phyloP scores from a whole-genome alignment of 2,113 vertebrate genomes.

The Eulemur macaco region DNA sequence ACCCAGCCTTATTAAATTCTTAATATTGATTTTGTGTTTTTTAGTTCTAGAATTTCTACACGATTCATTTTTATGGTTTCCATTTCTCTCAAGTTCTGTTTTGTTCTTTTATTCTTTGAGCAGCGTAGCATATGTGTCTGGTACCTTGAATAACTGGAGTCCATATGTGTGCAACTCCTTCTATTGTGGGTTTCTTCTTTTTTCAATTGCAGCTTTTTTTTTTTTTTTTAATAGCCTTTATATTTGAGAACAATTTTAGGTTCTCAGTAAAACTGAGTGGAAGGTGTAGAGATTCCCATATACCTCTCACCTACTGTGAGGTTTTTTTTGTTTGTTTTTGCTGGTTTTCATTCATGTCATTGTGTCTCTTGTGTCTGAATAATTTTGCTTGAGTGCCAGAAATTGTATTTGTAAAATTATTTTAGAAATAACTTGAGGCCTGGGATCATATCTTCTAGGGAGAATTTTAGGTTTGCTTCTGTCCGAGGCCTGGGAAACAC shows the following conservation, averaged over 20 bases:
- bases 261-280: neutral
- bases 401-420: slow-evolving; percentile 17
- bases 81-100: slow-evolving; percentile 8
- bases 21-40: neutral
- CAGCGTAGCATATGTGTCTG: neutral
- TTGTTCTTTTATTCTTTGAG: neutral
- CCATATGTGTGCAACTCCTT: neutral
- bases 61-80: neutral
- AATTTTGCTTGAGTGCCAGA: slow-evolving; percentile 29
- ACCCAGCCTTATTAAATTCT: neutral
- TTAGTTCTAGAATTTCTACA: neutral
- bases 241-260: neutral
- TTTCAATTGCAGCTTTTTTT: neutral
- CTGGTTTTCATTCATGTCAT: neutral
- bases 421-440: slow-evolving; percentile 9
- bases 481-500: neutral
- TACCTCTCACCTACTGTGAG: neutral
- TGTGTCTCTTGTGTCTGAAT: neutral
- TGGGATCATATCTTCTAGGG: neutral
- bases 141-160: neutral
- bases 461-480: neutral
- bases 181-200: neutral
- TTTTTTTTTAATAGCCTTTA: neutral
- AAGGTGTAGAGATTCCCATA: neutral
- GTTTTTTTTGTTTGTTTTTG: neutral